Conservation (phyloP, 2,888 invertebrate species). For the Diadegma fenestrale region DNA sequence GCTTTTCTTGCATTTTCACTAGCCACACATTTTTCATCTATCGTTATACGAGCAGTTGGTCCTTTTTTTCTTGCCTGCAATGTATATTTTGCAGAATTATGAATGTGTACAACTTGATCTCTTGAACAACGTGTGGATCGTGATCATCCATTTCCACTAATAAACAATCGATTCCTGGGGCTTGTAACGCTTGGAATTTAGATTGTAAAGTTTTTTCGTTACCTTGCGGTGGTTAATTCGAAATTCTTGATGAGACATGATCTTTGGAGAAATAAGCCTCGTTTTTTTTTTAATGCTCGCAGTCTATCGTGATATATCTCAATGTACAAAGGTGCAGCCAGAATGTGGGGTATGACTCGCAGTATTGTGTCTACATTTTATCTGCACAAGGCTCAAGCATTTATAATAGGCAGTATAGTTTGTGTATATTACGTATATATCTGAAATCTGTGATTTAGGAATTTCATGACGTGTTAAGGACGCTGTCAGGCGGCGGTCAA, state of each 20-base stretch:
- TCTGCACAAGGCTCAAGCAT: not conserved
- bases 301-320: not conserved
- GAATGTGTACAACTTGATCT: not conserved
- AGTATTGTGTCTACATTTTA: conserved; percentile 5
- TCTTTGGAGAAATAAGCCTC: not conserved
- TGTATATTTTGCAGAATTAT: not conserved
- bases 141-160: not conserved
- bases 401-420: not conserved
- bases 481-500: no score
- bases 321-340: conserved; percentile 6
- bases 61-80: no score
- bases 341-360: not conserved
- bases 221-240: not conserved
- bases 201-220: not conserved
- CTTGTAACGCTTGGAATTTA: not conserved
- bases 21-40: not conserved
- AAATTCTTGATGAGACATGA: not conserved
- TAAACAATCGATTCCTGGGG: no score
- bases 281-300: not conserved
- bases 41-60: not conserved
- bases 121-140: not conserved
- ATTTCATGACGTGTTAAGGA: conserved; percentile 13
- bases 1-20: not conserved
- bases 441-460: conserved; percentile 26
- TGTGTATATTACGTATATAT: not conserved